A percentile compares a stretch with the other conserved stretches of the same genome.
Conservation (phyloP, 2,797 vertebrate genomes). For the Paedocypris micromegethes region DNA sequence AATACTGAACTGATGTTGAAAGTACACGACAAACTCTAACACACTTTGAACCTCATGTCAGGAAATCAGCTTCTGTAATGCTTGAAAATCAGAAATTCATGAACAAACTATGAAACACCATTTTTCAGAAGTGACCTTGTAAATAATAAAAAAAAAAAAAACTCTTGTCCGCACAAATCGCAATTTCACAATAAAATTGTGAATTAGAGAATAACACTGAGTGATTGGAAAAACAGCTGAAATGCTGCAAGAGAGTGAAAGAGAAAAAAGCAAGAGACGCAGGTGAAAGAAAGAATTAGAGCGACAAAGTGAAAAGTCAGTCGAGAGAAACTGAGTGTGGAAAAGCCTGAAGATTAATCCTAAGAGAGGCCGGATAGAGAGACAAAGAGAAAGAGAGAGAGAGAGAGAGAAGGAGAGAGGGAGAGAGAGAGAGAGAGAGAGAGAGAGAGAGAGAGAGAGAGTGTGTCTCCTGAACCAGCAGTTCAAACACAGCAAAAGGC, state of each 20-base stretch:
- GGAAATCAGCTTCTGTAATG: constrained; percentile 29
- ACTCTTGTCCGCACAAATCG: constrained; percentile 2
- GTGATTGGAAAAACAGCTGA: background rate
- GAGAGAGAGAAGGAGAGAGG: no score
- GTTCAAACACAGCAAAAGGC: constrained; percentile 35
- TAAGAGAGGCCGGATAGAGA: constrained; percentile 26
- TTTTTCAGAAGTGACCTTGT: constrained; percentile 3
- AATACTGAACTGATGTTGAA: constrained; percentile 20
- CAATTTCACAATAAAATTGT: constrained; percentile 8
- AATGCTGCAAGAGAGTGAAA: constrained; percentile 10
- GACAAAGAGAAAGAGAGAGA: no score
- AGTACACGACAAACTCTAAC: constrained; percentile 1
- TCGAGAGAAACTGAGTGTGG: constrained; percentile 41
- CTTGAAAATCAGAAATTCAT: constrained; percentile 21
- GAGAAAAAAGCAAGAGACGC: constrained; percentile 29
- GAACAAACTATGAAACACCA: constrained; percentile 18
- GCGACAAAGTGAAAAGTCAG: constrained; percentile 6
- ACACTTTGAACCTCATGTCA: background rate
- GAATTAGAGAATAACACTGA: background rate
- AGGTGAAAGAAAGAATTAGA: constrained; percentile 1
- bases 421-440: no score
- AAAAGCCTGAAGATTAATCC: constrained; percentile 38
- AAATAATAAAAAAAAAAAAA: constrained; percentile 15
- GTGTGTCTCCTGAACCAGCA: constrained; percentile 41
- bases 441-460: constrained; percentile 25